Percentiles rank a stretch among this genome's conserved stretches.
Evolutionary conservation across 2,888 invertebrate genomes (phyloP).

Genomic region (Catocala sponsa): DNA sequence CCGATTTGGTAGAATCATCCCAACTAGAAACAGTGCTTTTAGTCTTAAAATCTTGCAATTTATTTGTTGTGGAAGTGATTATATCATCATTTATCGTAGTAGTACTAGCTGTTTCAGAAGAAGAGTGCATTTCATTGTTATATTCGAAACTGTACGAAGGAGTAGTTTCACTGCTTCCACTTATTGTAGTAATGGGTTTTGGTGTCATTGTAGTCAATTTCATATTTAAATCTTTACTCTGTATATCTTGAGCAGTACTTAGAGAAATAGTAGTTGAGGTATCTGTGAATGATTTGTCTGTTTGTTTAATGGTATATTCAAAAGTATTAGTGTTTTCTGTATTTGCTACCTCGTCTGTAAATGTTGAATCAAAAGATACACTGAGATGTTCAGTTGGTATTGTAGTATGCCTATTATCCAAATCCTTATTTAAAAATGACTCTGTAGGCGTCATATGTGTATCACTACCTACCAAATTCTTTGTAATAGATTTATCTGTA

Average conservation of each 20-base stretch:
- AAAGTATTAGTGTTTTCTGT: slow-evolving; percentile 1
- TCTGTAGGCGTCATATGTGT: neutral
- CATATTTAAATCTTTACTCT: slow-evolving; percentile 7
- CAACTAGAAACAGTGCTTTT: too few species aligned
- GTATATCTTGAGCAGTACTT: slow-evolving; percentile 6
- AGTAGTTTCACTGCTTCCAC: slow-evolving; percentile 2
- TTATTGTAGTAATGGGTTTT: neutral
- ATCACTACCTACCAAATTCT: too few species aligned
- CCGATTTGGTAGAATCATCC: too few species aligned
- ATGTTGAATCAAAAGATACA: neutral
- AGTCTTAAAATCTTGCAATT: too few species aligned
- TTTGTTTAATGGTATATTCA: slow-evolving; percentile 5
- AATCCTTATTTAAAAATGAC: neutral
- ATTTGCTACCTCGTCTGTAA: neutral
- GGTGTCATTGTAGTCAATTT: slow-evolving; percentile 7
- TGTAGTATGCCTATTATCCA: neutral
- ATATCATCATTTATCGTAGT: too few species aligned
- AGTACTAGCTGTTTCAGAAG: too few species aligned
- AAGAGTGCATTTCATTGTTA: too few species aligned
- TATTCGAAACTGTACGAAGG: neutral
- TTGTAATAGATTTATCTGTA: too few species aligned
- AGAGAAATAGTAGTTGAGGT: slow-evolving; percentile 21
- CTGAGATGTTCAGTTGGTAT: neutral
- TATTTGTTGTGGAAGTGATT: too few species aligned
- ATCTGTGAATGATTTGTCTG: slow-evolving; percentile 8